These are phyloP conservation scores for Indicator indicator DNA, from an alignment of 2,113 vertebrate genomes.

Conservation along the genomic window DNA sequence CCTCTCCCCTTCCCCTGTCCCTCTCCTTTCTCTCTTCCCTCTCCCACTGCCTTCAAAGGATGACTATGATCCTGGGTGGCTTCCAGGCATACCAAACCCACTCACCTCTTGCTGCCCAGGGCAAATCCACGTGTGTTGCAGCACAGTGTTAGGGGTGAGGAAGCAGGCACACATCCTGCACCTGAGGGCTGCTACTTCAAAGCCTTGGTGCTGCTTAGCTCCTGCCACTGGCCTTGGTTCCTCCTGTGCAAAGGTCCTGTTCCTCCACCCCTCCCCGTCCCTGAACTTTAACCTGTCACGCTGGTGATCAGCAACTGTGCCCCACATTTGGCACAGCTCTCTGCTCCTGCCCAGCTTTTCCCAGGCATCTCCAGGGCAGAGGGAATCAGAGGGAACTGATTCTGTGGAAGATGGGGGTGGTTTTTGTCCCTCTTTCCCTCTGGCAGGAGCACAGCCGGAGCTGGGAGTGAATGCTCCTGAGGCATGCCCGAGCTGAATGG, in stretches of 20 bases:
- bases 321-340: accelerated
- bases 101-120: accelerated
- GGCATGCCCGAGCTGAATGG: constrained; percentile 18
- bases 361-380: accelerated
- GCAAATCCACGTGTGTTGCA: accelerated
- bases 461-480: neutral
- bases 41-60: neutral
- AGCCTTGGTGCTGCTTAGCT: neutral
- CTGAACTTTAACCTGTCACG: neutral
- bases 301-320: neutral
- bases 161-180: accelerated
- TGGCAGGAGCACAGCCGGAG: constrained; percentile 35
- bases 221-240: neutral
- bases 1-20: neutral
- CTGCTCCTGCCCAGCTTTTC: neutral
- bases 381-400: neutral
- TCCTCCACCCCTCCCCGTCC: constrained; percentile 1
- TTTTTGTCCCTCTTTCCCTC: neutral
- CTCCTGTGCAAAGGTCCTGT: neutral
- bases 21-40: neutral
- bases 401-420: neutral
- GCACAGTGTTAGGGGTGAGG: neutral
- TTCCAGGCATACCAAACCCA: neutral
- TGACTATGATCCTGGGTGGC: accelerated
- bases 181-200: neutral